These are phyloP conservation scores for Amblyjoppa fuscipennis DNA, from an alignment of 2,888 invertebrate species.

Conservation along the genomic window DNA sequence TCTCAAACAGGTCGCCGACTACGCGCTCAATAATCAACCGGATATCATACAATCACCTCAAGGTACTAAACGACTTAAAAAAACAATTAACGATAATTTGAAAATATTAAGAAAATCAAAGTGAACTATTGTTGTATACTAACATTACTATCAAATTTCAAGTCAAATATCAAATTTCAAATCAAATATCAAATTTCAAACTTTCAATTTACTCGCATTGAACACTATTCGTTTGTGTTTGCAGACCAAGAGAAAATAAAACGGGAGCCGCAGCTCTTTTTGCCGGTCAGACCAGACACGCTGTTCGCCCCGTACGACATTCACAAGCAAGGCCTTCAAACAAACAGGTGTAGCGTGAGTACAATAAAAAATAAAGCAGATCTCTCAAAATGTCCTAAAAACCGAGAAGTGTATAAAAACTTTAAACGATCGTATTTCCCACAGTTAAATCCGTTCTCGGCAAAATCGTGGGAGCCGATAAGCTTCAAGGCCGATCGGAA, in stretches of 20 bases:
- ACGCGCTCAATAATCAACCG: conserved; percentile 87
- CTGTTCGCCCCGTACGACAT: conserved; percentile 84
- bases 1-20: conserved; percentile 87
- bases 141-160: no score
- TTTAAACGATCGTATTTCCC: conserved; percentile 42
- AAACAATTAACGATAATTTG: not conserved
- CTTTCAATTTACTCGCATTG: not conserved
- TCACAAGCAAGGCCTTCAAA: conserved; percentile 84
- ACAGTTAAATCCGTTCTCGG: conserved; percentile 84
- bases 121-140: not conserved
- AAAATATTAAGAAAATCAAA: not conserved
- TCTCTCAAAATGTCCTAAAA: not conserved
- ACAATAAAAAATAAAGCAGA: not conserved
- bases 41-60: conserved; percentile 93
- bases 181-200: not conserved
- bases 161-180: not conserved
- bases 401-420: not conserved
- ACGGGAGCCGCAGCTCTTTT: conserved; percentile 83
- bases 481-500: conserved; percentile 84
- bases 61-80: conserved; percentile 77
- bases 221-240: conserved; percentile 47
- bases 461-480: conserved; percentile 84
- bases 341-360: conserved; percentile 84
- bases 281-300: conserved; percentile 84
- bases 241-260: conserved; percentile 83